Evolutionary conservation across 1,140 invertebrate genomes (phyloP).

Genomic region (Caenorhabditis brenneri): DNA sequence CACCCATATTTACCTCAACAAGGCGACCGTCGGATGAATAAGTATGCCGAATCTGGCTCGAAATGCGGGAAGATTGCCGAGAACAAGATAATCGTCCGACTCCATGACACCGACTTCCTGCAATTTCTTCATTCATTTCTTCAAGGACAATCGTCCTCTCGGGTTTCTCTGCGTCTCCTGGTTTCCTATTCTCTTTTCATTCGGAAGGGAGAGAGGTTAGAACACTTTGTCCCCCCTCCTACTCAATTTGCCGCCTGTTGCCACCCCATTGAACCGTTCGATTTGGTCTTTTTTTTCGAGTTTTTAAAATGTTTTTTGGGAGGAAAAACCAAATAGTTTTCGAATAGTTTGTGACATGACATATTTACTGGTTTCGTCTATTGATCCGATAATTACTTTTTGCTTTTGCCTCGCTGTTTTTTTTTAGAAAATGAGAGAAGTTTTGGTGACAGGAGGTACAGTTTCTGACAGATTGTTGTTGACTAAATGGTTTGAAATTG

Average conservation of each 20-base stretch:
- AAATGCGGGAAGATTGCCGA: constrained; percentile 47
- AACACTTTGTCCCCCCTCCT: not conserved
- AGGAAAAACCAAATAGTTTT: not conserved
- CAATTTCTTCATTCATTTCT: too few relatives aligned
- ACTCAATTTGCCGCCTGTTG: not conserved
- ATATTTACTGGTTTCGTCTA: too few relatives aligned
- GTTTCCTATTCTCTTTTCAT: not conserved
- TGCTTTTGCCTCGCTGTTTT: not conserved
- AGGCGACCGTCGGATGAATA: constrained; percentile 46
- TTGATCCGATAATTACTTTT: constrained; percentile 11
- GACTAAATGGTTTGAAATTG: too few relatives aligned
- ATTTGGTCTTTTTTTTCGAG: not conserved
- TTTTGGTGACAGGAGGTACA: too few relatives aligned
- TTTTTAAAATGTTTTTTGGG: not conserved
- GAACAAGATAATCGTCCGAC: constrained; percentile 39
- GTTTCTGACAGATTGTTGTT: too few relatives aligned
- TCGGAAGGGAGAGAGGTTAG: too few relatives aligned
- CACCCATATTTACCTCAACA: not conserved
- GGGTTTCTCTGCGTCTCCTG: not conserved
- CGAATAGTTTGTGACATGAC: not conserved
- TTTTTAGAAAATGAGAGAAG: not conserved
- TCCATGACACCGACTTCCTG: constrained; percentile 45
- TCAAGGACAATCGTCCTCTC: not conserved
- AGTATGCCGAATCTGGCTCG: constrained; percentile 38
- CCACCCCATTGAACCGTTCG: constrained; percentile 3